Base-by-base conservation (phyloP, 1,140 invertebrate species). In the Lepidurus couesii region DNA sequence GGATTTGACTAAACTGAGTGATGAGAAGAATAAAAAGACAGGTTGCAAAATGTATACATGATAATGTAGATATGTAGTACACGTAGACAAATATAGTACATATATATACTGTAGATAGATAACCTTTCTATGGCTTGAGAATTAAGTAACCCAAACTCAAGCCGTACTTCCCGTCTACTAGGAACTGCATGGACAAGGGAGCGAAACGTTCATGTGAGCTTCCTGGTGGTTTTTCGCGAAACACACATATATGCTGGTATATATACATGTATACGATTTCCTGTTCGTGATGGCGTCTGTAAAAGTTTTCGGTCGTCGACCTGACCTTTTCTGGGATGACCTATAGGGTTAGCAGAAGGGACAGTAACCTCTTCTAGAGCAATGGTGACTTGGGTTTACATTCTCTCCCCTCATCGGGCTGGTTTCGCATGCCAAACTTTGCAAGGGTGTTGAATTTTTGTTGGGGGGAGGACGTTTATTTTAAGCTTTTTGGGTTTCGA, bases 381-480 rank as follows among this genome's bases (percentile, higher is more conserved):
- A 65, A 65, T 65, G 53, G 53, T 65, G 53, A 65, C 53, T 65
- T 11, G 53, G 53, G 53, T 65, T 65, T 65, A 65, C 53, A 65
- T 65, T 65, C 53, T 65, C 53, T 10, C 16, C 53, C 53, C 53
- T 65, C 7, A 21, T 16, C 53, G 9, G 21, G 53, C 21, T 65
- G 16, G 53, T 65, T 65, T 65, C 53, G n/a, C 53, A 65, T 65
- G 53, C 53, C 53, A 65, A 65, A 65, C 53, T 65, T 65, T 65
- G 53, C 53, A 65, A 65, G 53, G 53, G 53, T 65, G 53, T 65
- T 21, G 21, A 65, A 65, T 65, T 65, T 65, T 65, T 65, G 53
- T 65, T 65, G 8, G n/a, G 53, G 53, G 53, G 53, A 65, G 53
- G 21, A 21, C 16, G 13, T 65, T 65, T 65, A 65, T 65, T 65